Evolutionary conservation across 2,113 vertebrate genomes (phyloP).

Genomic region (Dolichallabes microphthalmus): DNA sequence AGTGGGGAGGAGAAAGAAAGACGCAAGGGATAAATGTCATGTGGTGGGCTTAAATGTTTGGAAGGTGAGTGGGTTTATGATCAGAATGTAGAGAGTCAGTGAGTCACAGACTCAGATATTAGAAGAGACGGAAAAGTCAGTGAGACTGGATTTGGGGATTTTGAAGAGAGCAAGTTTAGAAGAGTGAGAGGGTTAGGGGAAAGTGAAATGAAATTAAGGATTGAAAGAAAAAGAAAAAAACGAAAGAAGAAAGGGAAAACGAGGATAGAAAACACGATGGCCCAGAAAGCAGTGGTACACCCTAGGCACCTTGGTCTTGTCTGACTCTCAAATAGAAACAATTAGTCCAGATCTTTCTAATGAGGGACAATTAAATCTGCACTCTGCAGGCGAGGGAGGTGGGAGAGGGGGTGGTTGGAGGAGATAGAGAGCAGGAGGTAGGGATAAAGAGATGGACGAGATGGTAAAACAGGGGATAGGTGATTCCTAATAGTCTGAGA

Average conservation of each 20-base stretch:
- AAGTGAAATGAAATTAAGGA: neutral
- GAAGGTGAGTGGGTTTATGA: slow-evolving; percentile 20
- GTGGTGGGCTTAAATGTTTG: slow-evolving; percentile 39
- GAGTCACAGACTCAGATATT: slow-evolving; percentile 31
- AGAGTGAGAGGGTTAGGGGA: neutral
- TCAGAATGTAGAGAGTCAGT: slow-evolving; percentile 25
- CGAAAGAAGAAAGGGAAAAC: slow-evolving; percentile 8
- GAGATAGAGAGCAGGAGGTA: slow-evolving; percentile 57
- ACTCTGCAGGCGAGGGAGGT: slow-evolving; percentile 48
- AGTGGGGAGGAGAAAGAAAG: slow-evolving; percentile 54
- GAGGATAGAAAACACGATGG: slow-evolving; percentile 64
- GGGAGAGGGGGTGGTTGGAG: slow-evolving; percentile 28
- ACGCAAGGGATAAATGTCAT: slow-evolving; percentile 39
- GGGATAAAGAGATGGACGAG: slow-evolving; percentile 46
- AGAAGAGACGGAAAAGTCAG: neutral
- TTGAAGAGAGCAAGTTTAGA: slow-evolving; percentile 21
- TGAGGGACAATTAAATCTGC: slow-evolving; percentile 74
- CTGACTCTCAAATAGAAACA: slow-evolving; percentile 79
- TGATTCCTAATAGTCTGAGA: slow-evolving; percentile 11
- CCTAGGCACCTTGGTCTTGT: slow-evolving; percentile 65
- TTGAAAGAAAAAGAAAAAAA: slow-evolving; percentile 50
- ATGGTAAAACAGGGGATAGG: neutral
- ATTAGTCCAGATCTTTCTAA: slow-evolving; percentile 80
- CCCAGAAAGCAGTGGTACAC: slow-evolving; percentile 71
- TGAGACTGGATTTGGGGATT: slow-evolving; percentile 34